phyloP scores from a whole-genome alignment of 2,797 vertebrate genomes.

The Danio aesculapii region DNA sequence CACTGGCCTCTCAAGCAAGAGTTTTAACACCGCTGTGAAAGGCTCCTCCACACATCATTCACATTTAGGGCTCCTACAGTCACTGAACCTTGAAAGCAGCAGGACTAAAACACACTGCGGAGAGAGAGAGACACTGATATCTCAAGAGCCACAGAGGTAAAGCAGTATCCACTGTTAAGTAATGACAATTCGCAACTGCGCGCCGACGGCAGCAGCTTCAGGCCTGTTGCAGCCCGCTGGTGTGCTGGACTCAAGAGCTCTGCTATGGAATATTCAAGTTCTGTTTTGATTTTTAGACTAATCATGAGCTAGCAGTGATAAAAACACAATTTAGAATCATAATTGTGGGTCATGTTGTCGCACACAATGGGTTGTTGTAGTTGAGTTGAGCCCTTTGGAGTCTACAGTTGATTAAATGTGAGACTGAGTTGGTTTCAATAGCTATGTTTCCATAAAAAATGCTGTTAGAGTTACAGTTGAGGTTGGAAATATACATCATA shows the following conservation, averaged over 20 bases:
- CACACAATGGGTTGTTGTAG: background rate
- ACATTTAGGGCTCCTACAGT: conserved; percentile 31
- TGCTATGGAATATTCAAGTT: background rate
- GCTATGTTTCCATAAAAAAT: too few relatives aligned
- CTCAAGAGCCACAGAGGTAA: conserved; percentile 8
- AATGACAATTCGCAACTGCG: background rate
- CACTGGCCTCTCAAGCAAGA: conserved; percentile 19
- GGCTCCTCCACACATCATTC: conserved; percentile 44
- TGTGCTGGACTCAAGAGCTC: background rate
- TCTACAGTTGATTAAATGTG: too few relatives aligned
- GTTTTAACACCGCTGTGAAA: conserved; percentile 37
- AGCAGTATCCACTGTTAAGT: conserved; percentile 18
- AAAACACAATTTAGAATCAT: background rate
- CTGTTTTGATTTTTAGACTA: background rate
- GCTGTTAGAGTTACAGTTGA: too few relatives aligned
- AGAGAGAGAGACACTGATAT: conserved; percentile 22
- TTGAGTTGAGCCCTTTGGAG: background rate
- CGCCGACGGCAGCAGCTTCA: conserved; percentile 4
- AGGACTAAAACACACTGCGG: conserved; percentile 20
- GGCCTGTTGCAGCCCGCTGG: background rate
- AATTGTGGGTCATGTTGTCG: background rate
- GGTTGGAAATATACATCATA: too few relatives aligned
- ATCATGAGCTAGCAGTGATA: background rate
- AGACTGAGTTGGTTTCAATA: background rate
- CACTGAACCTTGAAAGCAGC: conserved; percentile 34